phyloP scores from a whole-genome alignment of 2,888 invertebrate genomes.

The Drosophila macrospina region DNA sequence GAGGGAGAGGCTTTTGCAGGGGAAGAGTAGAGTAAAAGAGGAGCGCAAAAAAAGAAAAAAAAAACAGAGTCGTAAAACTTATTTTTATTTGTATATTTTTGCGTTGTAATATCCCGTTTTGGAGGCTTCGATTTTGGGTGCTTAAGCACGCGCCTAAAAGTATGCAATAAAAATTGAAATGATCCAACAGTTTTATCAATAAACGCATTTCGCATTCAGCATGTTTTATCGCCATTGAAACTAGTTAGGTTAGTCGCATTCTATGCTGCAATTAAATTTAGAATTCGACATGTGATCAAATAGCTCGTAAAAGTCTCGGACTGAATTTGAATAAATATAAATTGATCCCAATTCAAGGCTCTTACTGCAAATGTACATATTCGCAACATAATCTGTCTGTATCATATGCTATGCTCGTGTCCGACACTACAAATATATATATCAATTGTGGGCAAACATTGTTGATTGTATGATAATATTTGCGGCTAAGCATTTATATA shows the following conservation, averaged over 20 bases:
- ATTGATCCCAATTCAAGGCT: too few species aligned
- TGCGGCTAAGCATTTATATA: constrained; percentile 28
- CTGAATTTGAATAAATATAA: neutral
- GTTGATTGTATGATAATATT: constrained; percentile 53
- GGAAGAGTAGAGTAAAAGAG: constrained; percentile 38
- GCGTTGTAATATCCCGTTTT: constrained; percentile 21
- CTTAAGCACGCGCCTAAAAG: constrained; percentile 49
- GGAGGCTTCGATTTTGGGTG: constrained; percentile 22
- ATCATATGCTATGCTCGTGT: neutral
- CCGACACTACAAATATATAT: constrained; percentile 29
- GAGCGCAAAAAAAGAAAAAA: too few species aligned
- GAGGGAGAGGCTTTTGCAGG: neutral
- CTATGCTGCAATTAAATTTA: neutral
- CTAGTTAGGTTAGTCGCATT: constrained; percentile 1
- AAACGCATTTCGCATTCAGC: constrained; percentile 46
- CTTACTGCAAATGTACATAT: neutral
- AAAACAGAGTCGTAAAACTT: constrained; percentile 41
- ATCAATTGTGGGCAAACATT: constrained; percentile 23
- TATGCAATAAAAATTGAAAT: constrained; percentile 50
- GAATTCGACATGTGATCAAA: neutral
- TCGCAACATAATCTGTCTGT: neutral
- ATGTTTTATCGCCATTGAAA: constrained; percentile 23
- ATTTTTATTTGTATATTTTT: constrained; percentile 19
- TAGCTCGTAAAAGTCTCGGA: neutral
- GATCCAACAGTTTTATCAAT: constrained; percentile 56